phyloP scores from a whole-genome alignment of 2,888 invertebrate genomes.

The Tinea trinotella region DNA sequence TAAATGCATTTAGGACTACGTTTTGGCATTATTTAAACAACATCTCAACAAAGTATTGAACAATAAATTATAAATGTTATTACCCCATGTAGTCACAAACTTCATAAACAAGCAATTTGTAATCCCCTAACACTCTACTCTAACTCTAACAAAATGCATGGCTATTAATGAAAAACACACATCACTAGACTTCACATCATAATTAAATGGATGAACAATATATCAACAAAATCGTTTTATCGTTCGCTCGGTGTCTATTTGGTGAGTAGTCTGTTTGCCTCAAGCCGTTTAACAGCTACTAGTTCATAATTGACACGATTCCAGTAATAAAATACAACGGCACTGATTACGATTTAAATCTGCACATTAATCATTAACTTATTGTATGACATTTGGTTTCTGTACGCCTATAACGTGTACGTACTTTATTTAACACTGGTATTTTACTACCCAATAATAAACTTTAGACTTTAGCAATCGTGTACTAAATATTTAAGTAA shows the following conservation, averaged over 20 bases:
- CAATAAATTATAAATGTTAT: background rate
- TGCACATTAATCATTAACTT: slow-evolving; percentile 34
- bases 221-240: no score
- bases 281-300: slow-evolving; percentile 3
- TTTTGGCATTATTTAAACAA: no score
- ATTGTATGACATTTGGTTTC: slow-evolving; percentile 22
- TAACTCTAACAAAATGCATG: background rate
- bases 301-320: slow-evolving; percentile 14
- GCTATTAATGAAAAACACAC: no score
- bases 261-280: no score
- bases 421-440: background rate
- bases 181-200: no score
- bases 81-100: background rate
- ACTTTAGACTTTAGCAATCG: no score
- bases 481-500: no score
- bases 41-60: no score
- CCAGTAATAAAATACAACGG: slow-evolving; percentile 5
- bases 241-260: no score
- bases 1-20: no score
- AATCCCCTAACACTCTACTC: background rate
- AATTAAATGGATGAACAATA: no score
- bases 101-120: background rate
- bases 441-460: no score
- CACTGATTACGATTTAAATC: slow-evolving; percentile 22
- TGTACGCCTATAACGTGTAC: background rate